Base-by-base conservation (phyloP, 2,797 vertebrate genomes). In the Sparidentex hasta region DNA sequence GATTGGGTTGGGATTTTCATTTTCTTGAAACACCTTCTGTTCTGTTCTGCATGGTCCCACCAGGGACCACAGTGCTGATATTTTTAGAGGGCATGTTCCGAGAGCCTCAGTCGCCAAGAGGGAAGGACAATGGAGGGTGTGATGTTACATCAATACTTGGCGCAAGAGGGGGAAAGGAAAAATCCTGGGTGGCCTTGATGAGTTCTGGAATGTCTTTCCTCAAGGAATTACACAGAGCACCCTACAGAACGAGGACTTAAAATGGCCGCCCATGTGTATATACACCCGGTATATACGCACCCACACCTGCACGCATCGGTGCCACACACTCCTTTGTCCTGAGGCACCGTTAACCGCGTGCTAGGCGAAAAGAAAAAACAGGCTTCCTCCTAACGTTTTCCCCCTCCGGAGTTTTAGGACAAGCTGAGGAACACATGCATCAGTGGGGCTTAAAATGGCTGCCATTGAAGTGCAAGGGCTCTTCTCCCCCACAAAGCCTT, bases 31-130 rank as follows among this genome's bases (percentile, higher is more conserved):
- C 95, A 94, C 95, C 95, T 94, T 94, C 94, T 93, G 92, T 92
- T 94, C 93, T 92, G 93, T 94, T 95, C 92, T 91, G 92, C 92
- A 88, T 81, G 88, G 90, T 93, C 94, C 93, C 95, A 92, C 82
- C 5, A 78, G 94, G 94, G 92, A 94, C 90, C 83, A 77, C 88
- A 70, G 88, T 62, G 90, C 92, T 93, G 95, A 94, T 95, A 95
- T 95, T 95, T 95, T 95, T 95, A 95, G 94, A 94, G 93, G 94
- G 94, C 94, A 95, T 94, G 94, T 95, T 95, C 93, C 92, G 91
- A 93, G 91, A 93, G 93, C 92, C 93, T 93, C 87, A 87, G 90
- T 95, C 91, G 91, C 93, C 94, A 94, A 93, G 95, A 95, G 93
- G 93, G 92, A 94, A 95, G 94, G 94, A 96, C 94, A 95, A 94